Base-by-base conservation (phyloP, 2,113 vertebrate species). In the Cephalopholis sonnerati region DNA sequence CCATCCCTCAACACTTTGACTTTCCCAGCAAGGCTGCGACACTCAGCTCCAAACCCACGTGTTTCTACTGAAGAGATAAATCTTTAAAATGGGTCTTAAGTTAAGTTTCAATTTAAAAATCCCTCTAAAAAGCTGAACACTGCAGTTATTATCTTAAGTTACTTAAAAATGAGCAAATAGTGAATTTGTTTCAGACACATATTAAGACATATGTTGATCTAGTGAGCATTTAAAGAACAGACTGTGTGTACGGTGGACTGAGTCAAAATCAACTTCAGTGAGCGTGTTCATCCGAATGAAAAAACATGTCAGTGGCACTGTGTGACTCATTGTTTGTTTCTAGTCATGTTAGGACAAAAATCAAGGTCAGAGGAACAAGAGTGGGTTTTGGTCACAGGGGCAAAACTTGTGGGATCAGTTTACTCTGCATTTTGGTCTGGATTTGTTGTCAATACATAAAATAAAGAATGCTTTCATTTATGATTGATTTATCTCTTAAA, bases 381-480 rank as follows among this genome's bases (percentile, higher is more conserved):
- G 32, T 36, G 32, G 32, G 32, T 13, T 77, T 71, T 61, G 15
- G 39, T 18, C 51, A 36, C 10, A 68, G 16, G 54, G 22, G 12
- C 44, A 13, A 50, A 29, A 24, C 12, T 68, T 76, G 17, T 53
- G 36, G 7, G 36, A 65, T 64, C 0, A 59, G 59, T 55, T 77
- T 2, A 27, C 50, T 51, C 53, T 46, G 50, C 50, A 68, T 39
- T 61, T 67, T 69, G 48, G 22, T 72, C 0, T 64, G 12, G 13
- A 73, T 41, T 73, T 55, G 7, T 76, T 64, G 41, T 54, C 50
- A 62, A 58, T 73, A 61, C 64, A 16, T 41, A 54, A 84, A 83
- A 61, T 39, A 27, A 58, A 32, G 10, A 57, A 63, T 53, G 44
- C 18, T 44, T 44, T 44, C 3, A 44, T 44, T 44, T 44, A 44